Conservation (phyloP, 2,888 invertebrate genomes). For the Spodoptera littoralis region DNA sequence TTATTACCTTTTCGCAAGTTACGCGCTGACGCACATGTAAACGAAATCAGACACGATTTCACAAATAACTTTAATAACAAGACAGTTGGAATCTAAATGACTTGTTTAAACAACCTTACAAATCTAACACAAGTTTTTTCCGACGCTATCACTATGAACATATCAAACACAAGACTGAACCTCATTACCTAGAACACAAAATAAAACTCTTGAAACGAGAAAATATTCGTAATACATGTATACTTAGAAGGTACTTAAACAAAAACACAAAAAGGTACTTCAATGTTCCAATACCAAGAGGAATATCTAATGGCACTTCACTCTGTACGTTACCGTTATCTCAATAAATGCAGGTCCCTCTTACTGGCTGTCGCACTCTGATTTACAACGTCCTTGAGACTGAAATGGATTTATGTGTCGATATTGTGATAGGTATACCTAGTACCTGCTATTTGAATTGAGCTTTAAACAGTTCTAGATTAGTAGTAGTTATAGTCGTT, state of each 20-base stretch:
- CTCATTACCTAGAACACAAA: too few relatives aligned
- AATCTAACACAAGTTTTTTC: too few relatives aligned
- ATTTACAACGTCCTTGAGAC: constrained; percentile 41
- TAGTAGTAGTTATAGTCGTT: too few relatives aligned
- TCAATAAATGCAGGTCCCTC: constrained; percentile 45
- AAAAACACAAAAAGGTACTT: constrained; percentile 3
- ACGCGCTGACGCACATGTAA: too few relatives aligned
- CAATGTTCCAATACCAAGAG: constrained; percentile 15
- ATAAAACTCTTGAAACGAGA: too few relatives aligned
- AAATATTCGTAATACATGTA: too few relatives aligned
- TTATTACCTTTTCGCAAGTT: too few relatives aligned
- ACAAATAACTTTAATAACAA: background rate
- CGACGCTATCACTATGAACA: too few relatives aligned
- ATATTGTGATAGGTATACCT: constrained; percentile 15
- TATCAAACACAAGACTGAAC: too few relatives aligned
- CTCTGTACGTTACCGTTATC: constrained; percentile 29
- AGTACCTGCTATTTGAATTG: constrained; percentile 2
- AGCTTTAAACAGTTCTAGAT: too few relatives aligned
- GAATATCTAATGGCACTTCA: constrained; percentile 25
- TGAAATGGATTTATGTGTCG: constrained; percentile 41
- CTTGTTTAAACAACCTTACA: background rate
- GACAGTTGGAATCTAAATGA: constrained; percentile 14
- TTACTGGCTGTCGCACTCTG: constrained; percentile 26
- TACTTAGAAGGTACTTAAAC: background rate
- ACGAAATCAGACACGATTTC: background rate